A percentile compares a stretch with the other conserved stretches of the same genome.
Evolutionary conservation across 1,140 invertebrate genomes (phyloP).

Genomic region (Coenobita brevimanus): DNA sequence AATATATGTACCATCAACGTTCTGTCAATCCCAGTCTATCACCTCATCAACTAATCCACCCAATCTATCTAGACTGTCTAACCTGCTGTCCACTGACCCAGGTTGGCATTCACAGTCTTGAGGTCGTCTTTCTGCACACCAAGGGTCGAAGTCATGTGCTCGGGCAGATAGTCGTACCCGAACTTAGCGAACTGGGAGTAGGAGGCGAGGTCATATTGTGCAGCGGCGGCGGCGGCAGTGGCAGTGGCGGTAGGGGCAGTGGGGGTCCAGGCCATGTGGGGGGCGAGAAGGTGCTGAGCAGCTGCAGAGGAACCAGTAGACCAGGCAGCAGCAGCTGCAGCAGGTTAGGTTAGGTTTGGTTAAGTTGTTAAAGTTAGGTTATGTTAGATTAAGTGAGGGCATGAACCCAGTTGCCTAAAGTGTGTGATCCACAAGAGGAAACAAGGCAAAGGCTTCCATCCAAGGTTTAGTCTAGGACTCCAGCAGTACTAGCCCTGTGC

Average conservation of each 20-base stretch:
- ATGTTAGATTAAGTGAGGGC: no score
- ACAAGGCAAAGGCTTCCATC: no score
- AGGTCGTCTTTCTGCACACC: slow-evolving; percentile 55
- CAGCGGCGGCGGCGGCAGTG: slow-evolving; percentile 24
- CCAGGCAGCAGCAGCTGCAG: slow-evolving; percentile 39
- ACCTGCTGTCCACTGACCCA: slow-evolving; percentile 7
- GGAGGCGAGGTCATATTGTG: slow-evolving; percentile 61
- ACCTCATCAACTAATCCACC: no score
- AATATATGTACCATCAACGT: no score
- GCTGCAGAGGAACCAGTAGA: slow-evolving; percentile 38
- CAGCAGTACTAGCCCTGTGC: no score
- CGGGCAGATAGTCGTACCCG: slow-evolving; percentile 60
- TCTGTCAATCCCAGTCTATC: no score
- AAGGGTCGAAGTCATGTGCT: slow-evolving; percentile 51
- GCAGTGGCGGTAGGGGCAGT: slow-evolving; percentile 15
- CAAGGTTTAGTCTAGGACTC: no score
- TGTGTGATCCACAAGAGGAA: no score
- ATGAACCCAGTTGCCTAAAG: no score
- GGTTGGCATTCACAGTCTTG: slow-evolving; percentile 56
- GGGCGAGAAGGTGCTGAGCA: slow-evolving; percentile 54
- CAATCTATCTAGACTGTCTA: no score
- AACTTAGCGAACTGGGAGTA: slow-evolving; percentile 66
- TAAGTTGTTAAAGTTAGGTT: no score
- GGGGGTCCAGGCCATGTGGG: slow-evolving; percentile 59
- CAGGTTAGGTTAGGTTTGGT: not conserved